Evolutionary conservation across 1,140 invertebrate species (phyloP), one percentile per base, ranked within the genome.

Genomic region (Drosophila bocqueti): DNA sequence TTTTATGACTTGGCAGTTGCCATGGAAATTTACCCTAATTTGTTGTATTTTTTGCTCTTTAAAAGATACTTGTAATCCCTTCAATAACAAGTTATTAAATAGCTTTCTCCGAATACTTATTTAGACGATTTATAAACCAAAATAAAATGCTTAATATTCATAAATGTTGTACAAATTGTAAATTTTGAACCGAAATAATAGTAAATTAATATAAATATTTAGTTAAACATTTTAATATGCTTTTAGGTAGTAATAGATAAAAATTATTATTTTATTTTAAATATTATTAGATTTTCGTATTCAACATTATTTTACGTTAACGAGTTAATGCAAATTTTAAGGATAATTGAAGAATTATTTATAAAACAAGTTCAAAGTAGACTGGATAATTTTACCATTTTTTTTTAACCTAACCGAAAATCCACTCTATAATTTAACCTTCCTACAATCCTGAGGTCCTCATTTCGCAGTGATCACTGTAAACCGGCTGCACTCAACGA

Each of bases 401-500:
- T 18, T 34, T 34, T 5, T 6, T 1, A 6, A 29, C 49, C 31
- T 31, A 18, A 11, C 49, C 13, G 11, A 9, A 21, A 15, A n/a
- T 10, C 8, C 7, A 36, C 13, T 10, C 31, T 38, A 38, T 31
- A 21, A 58, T 16, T n/a, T 31, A 59, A 0, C 13, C n/a, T 61
- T 34, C 26, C 34, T n/a, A 16, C 21, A 49, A 24, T 26, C 26
- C 24, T 4, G n/a, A 40, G 8, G 4, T 40, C 57, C 40, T 45
- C 16, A 21, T 24, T 55, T 40, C 4, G 24, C 26, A 21, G 34
- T 26, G 49, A n/a, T 40, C 40, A 76, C 52, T 62, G 64, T 55
- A 43, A 63, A 61, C 59, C 43, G 60, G 60, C 54, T 52, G 50
- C 52, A 55, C 31, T 55, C 36, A 4, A 68, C 61, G 31, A 77